These are phyloP conservation scores for Manis crassicaudata DNA, from an alignment of 2,797 vertebrate species.

Conservation along the genomic window DNA sequence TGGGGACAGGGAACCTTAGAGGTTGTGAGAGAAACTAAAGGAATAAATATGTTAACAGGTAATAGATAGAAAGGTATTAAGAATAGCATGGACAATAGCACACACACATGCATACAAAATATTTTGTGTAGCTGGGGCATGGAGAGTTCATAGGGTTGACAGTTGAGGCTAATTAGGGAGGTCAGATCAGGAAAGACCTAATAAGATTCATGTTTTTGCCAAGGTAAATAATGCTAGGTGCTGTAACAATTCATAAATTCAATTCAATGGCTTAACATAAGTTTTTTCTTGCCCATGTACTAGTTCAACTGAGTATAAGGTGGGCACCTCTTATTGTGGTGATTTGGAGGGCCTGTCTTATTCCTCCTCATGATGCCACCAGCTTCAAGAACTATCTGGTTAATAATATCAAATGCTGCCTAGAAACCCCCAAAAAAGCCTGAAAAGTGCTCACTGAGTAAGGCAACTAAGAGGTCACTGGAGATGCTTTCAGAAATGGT, in stretches of 20 bases:
- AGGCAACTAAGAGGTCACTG: neutral
- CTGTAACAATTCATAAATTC: neutral
- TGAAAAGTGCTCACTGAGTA: neutral
- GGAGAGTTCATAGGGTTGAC: neutral
- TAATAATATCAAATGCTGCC: neutral
- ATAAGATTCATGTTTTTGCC: neutral
- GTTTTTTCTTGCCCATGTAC: neutral
- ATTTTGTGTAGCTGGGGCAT: neutral
- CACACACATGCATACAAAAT: neutral
- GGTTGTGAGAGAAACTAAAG: neutral
- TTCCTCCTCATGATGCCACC: neutral
- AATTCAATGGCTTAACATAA: neutral
- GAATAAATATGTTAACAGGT: neutral
- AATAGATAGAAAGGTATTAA: neutral
- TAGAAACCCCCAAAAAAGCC: neutral
- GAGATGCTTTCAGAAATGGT: neutral
- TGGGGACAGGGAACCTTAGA: neutral
- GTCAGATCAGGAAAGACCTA: neutral
- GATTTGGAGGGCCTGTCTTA: neutral
- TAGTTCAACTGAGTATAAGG: neutral
- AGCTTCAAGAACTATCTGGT: neutral
- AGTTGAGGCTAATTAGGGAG: neutral
- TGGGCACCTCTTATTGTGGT: neutral
- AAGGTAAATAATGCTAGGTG: neutral
- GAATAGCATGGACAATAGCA: neutral